phyloP scores from a whole-genome alignment of 2,888 invertebrate genomes.

The Eurois occulta region DNA sequence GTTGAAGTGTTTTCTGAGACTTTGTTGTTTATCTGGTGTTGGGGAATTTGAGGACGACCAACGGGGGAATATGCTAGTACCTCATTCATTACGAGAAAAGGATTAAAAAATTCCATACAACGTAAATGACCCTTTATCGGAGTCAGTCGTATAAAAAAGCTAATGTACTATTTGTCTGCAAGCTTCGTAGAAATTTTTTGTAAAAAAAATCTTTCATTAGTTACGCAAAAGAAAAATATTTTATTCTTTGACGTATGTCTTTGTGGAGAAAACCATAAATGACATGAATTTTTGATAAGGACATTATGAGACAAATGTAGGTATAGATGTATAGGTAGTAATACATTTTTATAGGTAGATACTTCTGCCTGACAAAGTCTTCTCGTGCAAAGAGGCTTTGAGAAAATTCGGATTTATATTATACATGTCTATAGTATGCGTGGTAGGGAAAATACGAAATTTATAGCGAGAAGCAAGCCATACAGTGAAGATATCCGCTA shows the following conservation, averaged over 20 bases:
- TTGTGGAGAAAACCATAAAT: neutral
- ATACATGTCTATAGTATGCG: constrained; percentile 30
- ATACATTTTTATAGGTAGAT: neutral
- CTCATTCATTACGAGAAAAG: neutral
- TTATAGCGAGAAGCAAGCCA: constrained; percentile 56
- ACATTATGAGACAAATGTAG: constrained; percentile 7
- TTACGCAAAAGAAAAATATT: constrained; percentile 2
- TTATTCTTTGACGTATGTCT: neutral
- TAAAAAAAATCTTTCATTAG: neutral
- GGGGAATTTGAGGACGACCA: neutral
- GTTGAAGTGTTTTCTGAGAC: constrained; percentile 53
- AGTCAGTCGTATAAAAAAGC: neutral
- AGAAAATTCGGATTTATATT: constrained; percentile 47
- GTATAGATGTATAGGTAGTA: neutral
- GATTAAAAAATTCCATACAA: neutral
- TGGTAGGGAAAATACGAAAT: constrained; percentile 37
- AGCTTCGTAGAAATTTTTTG: neutral
- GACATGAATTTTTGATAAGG: constrained; percentile 7
- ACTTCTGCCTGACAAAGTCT: neutral
- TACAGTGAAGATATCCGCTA: constrained; percentile 65
- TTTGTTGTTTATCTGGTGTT: constrained; percentile 42
- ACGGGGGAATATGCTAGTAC: neutral
- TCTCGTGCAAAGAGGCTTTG: neutral
- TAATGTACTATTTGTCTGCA: neutral
- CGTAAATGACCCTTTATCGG: neutral